Percentiles rank a stretch among this genome's conserved stretches.
Evolutionary conservation across 2,888 invertebrate genomes (phyloP).

Genomic region (Cheilosia soror): DNA sequence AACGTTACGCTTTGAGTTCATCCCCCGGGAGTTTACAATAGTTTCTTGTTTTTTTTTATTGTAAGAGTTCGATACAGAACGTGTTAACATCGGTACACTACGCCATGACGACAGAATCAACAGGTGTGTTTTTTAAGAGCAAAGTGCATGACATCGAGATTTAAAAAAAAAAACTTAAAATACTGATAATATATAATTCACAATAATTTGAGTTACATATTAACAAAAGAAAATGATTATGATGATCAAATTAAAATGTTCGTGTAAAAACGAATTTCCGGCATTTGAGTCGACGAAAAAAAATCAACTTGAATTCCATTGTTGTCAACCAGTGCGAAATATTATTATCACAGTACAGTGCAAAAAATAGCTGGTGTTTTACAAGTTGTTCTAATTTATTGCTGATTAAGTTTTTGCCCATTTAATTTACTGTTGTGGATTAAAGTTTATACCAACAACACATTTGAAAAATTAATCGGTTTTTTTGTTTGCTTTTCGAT

Average conservation of each 20-base stretch:
- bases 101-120: constrained; percentile 47
- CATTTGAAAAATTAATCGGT: too few species aligned
- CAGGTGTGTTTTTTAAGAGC: constrained; percentile 55
- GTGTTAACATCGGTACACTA: background rate
- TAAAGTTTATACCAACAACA: too few species aligned
- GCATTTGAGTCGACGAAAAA: background rate
- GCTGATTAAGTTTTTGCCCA: background rate
- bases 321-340: too few species aligned
- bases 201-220: background rate
- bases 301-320: background rate
- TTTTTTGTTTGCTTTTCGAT: too few species aligned
- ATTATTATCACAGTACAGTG: too few species aligned
- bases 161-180: background rate
- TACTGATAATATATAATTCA: constrained; percentile 11
- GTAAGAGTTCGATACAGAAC: background rate
- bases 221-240: background rate
- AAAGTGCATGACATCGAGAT: constrained; percentile 3
- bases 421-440: too few species aligned
- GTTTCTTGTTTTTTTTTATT: background rate
- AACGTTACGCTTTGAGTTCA: constrained; percentile 37
- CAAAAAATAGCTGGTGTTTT: too few species aligned
- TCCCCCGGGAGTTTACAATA: background rate
- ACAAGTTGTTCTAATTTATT: background rate
- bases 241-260: background rate
- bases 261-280: constrained; percentile 1